Evolutionary conservation across 2,888 invertebrate genomes (phyloP), one percentile per base, ranked within the genome.

Genomic region (Erebia aethiops): DNA sequence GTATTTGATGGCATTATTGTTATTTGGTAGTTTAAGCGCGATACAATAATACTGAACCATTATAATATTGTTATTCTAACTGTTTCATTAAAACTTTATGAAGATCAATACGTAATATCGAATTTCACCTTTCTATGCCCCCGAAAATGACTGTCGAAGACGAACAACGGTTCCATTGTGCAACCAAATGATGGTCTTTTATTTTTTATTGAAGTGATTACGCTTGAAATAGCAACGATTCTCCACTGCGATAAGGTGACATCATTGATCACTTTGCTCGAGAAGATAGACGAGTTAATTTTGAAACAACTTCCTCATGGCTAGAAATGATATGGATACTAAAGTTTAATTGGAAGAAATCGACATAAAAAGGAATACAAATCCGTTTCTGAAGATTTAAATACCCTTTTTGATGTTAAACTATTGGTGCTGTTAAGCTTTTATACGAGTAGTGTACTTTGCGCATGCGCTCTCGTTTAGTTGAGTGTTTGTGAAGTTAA

Each of bases 251-350:
- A 16, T 62, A 21, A 65, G 43, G 54, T 70, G 70, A 65, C 52
- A 65, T 70, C 70, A 70, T 70, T 52, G 70, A 54, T 65, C 58
- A 65, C 21, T 64, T 70, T 54, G 3, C 14, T 52, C 18, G 11
- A 65, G 41, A 70, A 52, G 16, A 13, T 35, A 57, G 14, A 46
- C 41, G 9, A 46, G 49, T 49, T 58, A 52, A 13, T 61, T 41
- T 18, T 43, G 54, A 18, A 54, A 60, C 52, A 49, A n/a, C 64
- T 64, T 64, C 64, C 64, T 64, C 3, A 35, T 64, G 13, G 63
- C 21, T 63, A 7, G 2, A 63, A 51, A 54, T 18, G 10, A 54
- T 54, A 54, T 35, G 14, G 26, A 63, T 16, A 62, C 46, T 51
- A 2, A 51, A 21, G 21, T 54, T 2, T 18, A 54, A 16, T 10